These are phyloP conservation scores for Drosophila virilis DNA, from an alignment of 1,140 invertebrate genomes.

Conservation along the genomic window DNA sequence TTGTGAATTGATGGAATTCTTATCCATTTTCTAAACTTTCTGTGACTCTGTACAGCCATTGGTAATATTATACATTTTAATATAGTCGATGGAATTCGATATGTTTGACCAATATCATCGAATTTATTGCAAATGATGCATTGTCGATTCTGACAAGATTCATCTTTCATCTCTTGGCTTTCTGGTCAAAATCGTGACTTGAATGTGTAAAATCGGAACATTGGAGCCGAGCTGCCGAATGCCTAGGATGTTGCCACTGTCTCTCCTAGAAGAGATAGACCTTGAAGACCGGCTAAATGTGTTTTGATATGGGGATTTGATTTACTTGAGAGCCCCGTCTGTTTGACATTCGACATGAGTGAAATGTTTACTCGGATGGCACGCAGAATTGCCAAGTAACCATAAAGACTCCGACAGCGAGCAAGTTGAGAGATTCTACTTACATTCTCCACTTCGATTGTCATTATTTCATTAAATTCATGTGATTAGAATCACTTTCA, in stretches of 20 bases:
- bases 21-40: constrained; percentile 47
- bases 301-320: constrained; percentile 55
- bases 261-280: constrained; percentile 28
- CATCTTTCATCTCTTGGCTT: constrained; percentile 55
- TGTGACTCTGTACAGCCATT: constrained; percentile 27
- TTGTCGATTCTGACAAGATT: constrained; percentile 33
- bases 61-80: constrained; percentile 2
- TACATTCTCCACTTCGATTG: constrained; percentile 57
- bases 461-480: constrained; percentile 74
- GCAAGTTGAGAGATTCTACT: constrained; percentile 23
- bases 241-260: constrained; percentile 53
- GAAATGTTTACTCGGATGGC: constrained; percentile 47
- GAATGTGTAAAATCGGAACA: constrained; percentile 54
- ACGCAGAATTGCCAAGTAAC: background rate
- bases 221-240: constrained; percentile 11
- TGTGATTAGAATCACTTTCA: constrained; percentile 77
- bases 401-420: background rate
- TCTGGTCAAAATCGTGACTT: constrained; percentile 69
- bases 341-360: constrained; percentile 64
- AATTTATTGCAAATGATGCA: constrained; percentile 53
- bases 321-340: constrained; percentile 57
- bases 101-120: constrained; percentile 32
- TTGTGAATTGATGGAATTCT: constrained; percentile 13
- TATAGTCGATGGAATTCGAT: constrained; percentile 30
- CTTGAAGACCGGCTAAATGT: constrained; percentile 45